Evolutionary conservation across 1,140 invertebrate species (phyloP), one percentile per base, ranked within the genome.

Genomic region (Alviniconcha marisindica): DNA sequence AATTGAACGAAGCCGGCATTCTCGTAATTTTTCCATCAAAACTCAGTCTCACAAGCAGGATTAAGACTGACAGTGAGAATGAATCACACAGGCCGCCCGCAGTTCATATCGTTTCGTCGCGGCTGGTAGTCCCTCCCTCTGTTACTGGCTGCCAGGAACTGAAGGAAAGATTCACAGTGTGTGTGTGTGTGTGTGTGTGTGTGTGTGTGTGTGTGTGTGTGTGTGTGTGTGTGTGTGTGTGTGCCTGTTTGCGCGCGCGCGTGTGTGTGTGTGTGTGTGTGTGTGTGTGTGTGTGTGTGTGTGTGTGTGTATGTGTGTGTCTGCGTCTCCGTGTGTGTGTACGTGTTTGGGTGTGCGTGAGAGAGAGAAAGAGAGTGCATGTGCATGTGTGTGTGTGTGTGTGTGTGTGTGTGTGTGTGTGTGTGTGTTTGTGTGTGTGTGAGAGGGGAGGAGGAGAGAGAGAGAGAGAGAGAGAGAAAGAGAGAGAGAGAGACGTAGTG

Each of bases 261-360:
- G 56, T 60, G 56, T 60, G 56, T 60, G 56, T 60, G 56, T 60
- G 56, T 60, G 56, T 60, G 44, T 48, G 44, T 48, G 44, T 48
- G 56, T 60, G 56, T 60, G 56, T 60, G 56, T 60, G 56, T 60
- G 56, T 60, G 56, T 60, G 56, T 60, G 56, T 60, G 56, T 60
- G 56, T 60, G 56, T 60, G 56, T 60, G 56, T 60, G 56, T 60
- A 24, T 60, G 56, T 60, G 56, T 60, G n/a, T 28, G 56, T 60
- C 10, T 60, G 56, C 24, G n/a, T 60, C 10, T 60, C 4, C 24
- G 56, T n/a, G 18, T 18, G 44, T n/a, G 56, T 14, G 10, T 60
- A 24, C 24, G n/a, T 60, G n/a, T 60, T 4, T 60, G 56, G 7
- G 18, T 60, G 56, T 60, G 56, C 24, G n/a, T 60, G 56, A 12